Evolutionary conservation across 1,140 invertebrate species (phyloP).

Genomic region (Rhagoletis pomonella): DNA sequence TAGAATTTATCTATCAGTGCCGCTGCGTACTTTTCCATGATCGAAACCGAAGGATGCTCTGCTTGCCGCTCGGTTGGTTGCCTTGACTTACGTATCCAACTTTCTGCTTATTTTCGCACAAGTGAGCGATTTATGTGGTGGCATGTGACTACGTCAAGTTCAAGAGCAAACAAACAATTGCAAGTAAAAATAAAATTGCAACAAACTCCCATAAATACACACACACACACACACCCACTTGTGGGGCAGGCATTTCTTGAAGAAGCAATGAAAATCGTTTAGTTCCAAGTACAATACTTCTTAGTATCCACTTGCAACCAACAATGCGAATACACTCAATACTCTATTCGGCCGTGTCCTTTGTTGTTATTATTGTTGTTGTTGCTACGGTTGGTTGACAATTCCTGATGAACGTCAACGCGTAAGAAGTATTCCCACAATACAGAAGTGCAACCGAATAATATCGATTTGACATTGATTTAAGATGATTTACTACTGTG

Average conservation of each 20-base stretch:
- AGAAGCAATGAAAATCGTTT: slow-evolving; percentile 40
- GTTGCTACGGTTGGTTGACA: not conserved
- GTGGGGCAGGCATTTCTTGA: not conserved
- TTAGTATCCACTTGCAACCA: slow-evolving; percentile 12
- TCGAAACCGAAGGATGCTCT: not conserved
- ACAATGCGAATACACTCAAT: slow-evolving; percentile 34
- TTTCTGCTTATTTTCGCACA: slow-evolving; percentile 34
- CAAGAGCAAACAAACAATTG: slow-evolving; percentile 7
- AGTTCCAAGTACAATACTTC: slow-evolving; percentile 36
- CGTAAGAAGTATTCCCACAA: slow-evolving; percentile 34
- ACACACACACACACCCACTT: too few relatives aligned
- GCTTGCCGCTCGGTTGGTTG: not conserved
- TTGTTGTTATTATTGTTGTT: not conserved
- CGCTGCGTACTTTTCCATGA: too few relatives aligned
- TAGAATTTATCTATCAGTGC: not conserved
- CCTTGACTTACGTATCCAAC: slow-evolving; percentile 34
- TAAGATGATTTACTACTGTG: slow-evolving; percentile 36
- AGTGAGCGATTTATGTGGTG: slow-evolving; percentile 20
- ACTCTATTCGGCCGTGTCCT: not conserved
- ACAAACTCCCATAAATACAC: too few relatives aligned
- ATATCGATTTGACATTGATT: slow-evolving; percentile 52
- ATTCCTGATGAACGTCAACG: slow-evolving; percentile 23
- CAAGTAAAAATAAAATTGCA: not conserved
- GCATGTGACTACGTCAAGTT: slow-evolving; percentile 7
- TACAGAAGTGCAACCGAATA: slow-evolving; percentile 39